These are phyloP conservation scores for Beaufortia kweichowensis DNA, from an alignment of 2,113 vertebrate species.

Conservation along the genomic window DNA sequence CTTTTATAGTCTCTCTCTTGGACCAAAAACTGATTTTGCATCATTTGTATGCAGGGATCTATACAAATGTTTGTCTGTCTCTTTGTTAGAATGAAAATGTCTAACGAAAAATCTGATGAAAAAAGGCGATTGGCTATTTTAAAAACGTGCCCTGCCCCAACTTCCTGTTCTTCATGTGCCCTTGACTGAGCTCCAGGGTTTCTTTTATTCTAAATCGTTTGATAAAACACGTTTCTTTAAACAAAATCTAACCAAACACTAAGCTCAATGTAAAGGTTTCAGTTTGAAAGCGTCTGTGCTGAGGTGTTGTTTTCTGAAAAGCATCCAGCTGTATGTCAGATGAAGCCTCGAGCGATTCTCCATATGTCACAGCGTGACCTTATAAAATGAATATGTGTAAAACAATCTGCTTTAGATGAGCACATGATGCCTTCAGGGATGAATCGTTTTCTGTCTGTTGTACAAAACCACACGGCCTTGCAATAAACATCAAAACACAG, in stretches of 20 bases:
- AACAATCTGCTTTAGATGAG: constrained; percentile 9
- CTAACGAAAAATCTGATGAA: too few relatives aligned
- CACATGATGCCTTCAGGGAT: constrained; percentile 1
- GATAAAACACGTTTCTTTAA: not conserved
- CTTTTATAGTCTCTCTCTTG: too few relatives aligned
- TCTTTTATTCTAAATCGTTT: too few relatives aligned
- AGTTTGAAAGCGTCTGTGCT: not conserved
- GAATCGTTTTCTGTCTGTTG: constrained; percentile 21
- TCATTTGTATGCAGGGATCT: too few relatives aligned
- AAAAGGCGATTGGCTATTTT: not conserved
- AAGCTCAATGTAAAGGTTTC: not conserved
- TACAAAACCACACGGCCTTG: constrained; percentile 4
- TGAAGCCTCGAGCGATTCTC: not conserved
- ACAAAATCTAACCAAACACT: not conserved
- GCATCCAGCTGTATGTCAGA: not conserved
- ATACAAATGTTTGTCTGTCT: too few relatives aligned
- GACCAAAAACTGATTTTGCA: too few relatives aligned
- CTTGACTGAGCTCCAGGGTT: too few relatives aligned
- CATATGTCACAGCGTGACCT: constrained; percentile 20
- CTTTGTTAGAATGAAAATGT: too few relatives aligned
- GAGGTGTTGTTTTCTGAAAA: constrained; percentile 3
- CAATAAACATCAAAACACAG: not conserved
- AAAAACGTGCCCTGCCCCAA: too few relatives aligned
- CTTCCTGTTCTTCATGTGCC: too few relatives aligned
- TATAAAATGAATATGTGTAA: constrained; percentile 37